Conservation (phyloP, 30 jellyfish, hydroid and myxozoan species). For the Nemopilema nomurai region DNA sequence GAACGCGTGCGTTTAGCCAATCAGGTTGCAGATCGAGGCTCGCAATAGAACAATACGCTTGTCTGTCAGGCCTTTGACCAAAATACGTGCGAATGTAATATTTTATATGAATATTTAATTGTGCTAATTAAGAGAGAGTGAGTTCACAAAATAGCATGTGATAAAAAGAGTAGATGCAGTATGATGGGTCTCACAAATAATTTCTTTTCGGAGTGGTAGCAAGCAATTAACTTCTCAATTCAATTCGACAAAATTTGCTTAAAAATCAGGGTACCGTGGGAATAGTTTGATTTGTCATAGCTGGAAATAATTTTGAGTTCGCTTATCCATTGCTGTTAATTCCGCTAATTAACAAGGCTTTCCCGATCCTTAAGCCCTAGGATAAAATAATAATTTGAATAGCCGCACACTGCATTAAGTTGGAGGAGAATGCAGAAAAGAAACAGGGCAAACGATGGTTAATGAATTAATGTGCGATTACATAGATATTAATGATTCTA, state of each 20-base stretch:
- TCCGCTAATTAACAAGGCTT: conserved; percentile 76
- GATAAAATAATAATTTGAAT: conserved; percentile 48
- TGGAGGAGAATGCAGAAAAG: conserved; percentile 30
- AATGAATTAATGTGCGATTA: conserved; percentile 57
- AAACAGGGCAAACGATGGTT: conserved; percentile 59
- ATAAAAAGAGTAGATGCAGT: conserved; percentile 42
- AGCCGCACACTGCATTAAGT: conserved; percentile 24
- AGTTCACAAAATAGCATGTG: conserved; percentile 60
- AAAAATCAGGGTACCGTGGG: conserved; percentile 72
- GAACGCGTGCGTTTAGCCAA: conserved; percentile 61
- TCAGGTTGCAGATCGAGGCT: conserved; percentile 42
- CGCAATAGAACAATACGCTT: conserved; percentile 46
- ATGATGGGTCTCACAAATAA: conserved; percentile 68
- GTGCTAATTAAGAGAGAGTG: conserved; percentile 72
- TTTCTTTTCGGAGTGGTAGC: conserved; percentile 59
- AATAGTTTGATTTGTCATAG: conserved; percentile 42
- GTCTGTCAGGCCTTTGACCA: conserved; percentile 69
- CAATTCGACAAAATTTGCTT: conserved; percentile 38
- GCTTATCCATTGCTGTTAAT: conserved; percentile 69
- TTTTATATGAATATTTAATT: conserved; percentile 69
- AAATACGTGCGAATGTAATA: conserved; percentile 60
- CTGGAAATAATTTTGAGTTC: conserved; percentile 61
- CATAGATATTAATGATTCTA: conserved; percentile 64
- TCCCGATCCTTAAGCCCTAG: conserved; percentile 63
- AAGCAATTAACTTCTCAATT: conserved; percentile 62